Conservation (phyloP, 2,888 invertebrate species). For the Danaus chrysippus region DNA sequence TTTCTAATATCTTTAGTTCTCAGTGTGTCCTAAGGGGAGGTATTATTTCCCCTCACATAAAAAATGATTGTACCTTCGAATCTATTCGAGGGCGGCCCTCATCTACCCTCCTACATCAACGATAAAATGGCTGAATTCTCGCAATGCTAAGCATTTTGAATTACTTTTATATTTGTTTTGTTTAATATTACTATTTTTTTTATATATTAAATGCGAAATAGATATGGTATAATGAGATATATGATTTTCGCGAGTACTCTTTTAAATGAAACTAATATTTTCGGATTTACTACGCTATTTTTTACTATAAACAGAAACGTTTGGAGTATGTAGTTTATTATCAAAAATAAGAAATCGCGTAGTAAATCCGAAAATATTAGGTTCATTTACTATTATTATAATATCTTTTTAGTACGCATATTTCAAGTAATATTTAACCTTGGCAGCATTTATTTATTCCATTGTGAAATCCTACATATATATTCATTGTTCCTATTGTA, state of each 20-base stretch:
- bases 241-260: too few relatives aligned
- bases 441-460: background rate
- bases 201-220: too few relatives aligned
- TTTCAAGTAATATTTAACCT: background rate
- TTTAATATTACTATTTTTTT: background rate
- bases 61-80: slow-evolving; percentile 79
- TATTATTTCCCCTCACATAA: slow-evolving; percentile 75
- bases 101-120: slow-evolving; percentile 46
- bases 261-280: too few relatives aligned
- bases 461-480: background rate
- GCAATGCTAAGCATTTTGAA: slow-evolving; percentile 25
- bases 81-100: slow-evolving; percentile 71
- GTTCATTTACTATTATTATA: background rate
- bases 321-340: too few relatives aligned
- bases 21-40: slow-evolving; percentile 41
- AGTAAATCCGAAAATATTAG: too few relatives aligned
- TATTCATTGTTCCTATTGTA: slow-evolving; percentile 16
- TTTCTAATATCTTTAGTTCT: slow-evolving; percentile 11
- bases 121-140: slow-evolving; percentile 35
- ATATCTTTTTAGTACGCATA: too few relatives aligned
- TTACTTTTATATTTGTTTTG: slow-evolving; percentile 16
- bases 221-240: too few relatives aligned
- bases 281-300: too few relatives aligned
- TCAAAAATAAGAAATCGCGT: too few relatives aligned
- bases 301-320: too few relatives aligned